phyloP scores from a whole-genome alignment of 2,113 vertebrate genomes.

The Nyctibius bracteatus region DNA sequence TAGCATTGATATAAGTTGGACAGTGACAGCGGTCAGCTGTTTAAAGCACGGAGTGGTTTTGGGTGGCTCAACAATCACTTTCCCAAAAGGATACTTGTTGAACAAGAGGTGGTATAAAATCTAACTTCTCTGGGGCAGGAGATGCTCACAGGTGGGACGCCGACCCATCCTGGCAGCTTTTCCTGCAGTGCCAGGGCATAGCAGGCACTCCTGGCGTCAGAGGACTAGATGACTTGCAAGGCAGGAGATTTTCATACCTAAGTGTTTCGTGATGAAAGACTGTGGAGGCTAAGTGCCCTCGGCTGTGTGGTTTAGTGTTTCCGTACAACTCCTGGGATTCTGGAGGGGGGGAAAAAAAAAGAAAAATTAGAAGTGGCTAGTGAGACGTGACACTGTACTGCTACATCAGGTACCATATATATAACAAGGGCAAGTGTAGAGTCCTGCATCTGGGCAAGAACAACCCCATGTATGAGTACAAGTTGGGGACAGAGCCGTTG shows the following conservation, averaged over 20 bases:
- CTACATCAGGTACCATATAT: neutral
- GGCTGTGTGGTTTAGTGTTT: neutral
- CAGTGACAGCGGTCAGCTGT: neutral
- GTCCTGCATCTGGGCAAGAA: too few relatives aligned
- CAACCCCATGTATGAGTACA: too few relatives aligned
- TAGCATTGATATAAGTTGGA: neutral
- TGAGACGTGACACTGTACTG: neutral
- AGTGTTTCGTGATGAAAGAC: neutral
- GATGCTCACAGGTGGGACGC: neutral
- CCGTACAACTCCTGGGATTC: neutral
- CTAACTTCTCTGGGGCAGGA: neutral
- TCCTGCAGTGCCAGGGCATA: neutral
- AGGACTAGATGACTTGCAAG: neutral
- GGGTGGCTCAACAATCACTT: neutral
- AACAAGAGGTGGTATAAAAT: neutral
- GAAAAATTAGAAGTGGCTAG: too few relatives aligned
- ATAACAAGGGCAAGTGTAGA: too few relatives aligned
- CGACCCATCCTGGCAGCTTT: neutral
- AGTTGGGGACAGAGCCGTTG: too few relatives aligned
- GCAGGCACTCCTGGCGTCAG: neutral
- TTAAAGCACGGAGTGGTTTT: neutral
- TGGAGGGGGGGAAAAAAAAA: neutral
- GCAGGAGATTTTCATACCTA: neutral
- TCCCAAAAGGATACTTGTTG: neutral
- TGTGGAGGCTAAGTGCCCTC: neutral